Evolutionary conservation across 1,140 invertebrate genomes (phyloP), one percentile per base, ranked within the genome.

Genomic region (Gerris buenoi): DNA sequence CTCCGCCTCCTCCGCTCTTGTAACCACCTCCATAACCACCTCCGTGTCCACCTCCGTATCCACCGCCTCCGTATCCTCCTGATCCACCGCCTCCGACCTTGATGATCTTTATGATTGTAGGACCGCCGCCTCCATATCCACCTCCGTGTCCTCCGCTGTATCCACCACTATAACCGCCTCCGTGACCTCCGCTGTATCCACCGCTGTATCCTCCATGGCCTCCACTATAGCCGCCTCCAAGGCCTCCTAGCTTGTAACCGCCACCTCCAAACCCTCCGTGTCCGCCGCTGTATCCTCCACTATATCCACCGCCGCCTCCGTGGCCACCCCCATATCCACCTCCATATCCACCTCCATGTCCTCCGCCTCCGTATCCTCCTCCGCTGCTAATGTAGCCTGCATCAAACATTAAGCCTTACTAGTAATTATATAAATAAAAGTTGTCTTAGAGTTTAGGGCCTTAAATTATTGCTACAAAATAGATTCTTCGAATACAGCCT

Each of bases 31-130:
- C 60, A 1, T 27, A 23, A 10, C 27, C 25, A 1, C 66, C 66
- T n/a, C 66, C 60, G 22, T 27, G 5, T 25, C 60, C 60, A 22
- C 66, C 66, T 23, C 66, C 66, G 2, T 22, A 13, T 46, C 60
- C 60, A 1, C 63, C 28, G 29, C 63, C 63, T 27, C 63, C 27
- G 2, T 25, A 26, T 15, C 58, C 58, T 15, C 3, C 63, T 15
- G 18, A 13, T 13, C 25, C 63, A 23, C 25, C 63, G 14, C 63
- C 63, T 27, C 25, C 23, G 13, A n/a, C 10, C 46, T 56, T 56
- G 46, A 56, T 13, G 10, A n/a, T n/a, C n/a, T n/a, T n/a, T n/a
- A n/a, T n/a, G n/a, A n/a, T n/a, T n/a, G n/a, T n/a, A n/a, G 10
- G 5, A 10, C 23, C 15, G 15, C 58, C 15, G 5, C 23, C 23